Evolutionary conservation across 1,140 invertebrate genomes (phyloP).

Genomic region (Sarcophaga peregrina): DNA sequence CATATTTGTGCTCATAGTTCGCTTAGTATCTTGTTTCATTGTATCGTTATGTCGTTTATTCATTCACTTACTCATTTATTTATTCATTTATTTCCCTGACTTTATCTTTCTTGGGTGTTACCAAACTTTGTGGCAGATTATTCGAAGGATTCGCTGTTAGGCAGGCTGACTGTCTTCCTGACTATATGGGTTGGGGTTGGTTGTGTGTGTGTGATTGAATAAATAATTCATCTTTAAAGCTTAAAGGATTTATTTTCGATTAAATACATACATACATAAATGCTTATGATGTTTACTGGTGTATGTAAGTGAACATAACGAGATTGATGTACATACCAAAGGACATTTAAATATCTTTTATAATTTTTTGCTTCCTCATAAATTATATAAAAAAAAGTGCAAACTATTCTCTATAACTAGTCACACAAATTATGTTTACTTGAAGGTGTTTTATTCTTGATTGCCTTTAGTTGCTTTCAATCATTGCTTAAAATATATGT

Average conservation of each 20-base stretch:
- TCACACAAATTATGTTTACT: not conserved
- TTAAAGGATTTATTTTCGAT: slow-evolving; percentile 34
- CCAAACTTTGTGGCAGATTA: not conserved
- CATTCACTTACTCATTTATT: not conserved
- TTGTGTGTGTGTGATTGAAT: not conserved
- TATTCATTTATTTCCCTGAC: slow-evolving; percentile 6
- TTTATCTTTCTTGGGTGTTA: slow-evolving; percentile 22
- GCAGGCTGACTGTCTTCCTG: not conserved
- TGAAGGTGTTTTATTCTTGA: not conserved
- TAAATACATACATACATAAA: slow-evolving; percentile 24
- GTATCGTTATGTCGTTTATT: not conserved
- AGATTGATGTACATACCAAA: not conserved
- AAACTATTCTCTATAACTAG: not conserved
- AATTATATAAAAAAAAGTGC: no score
- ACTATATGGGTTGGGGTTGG: not conserved
- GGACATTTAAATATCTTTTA: not conserved
- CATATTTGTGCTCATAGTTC: not conserved
- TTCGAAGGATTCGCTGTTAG: not conserved
- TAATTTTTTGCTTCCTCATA: not conserved
- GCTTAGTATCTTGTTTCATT: not conserved
- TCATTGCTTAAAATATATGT: not conserved
- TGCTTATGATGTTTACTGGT: slow-evolving; percentile 24
- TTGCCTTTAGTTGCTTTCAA: not conserved
- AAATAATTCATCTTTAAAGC: slow-evolving; percentile 31
- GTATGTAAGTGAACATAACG: not conserved